Conservation (phyloP, 2,888 invertebrate genomes). For the Anarsia innoxiella region DNA sequence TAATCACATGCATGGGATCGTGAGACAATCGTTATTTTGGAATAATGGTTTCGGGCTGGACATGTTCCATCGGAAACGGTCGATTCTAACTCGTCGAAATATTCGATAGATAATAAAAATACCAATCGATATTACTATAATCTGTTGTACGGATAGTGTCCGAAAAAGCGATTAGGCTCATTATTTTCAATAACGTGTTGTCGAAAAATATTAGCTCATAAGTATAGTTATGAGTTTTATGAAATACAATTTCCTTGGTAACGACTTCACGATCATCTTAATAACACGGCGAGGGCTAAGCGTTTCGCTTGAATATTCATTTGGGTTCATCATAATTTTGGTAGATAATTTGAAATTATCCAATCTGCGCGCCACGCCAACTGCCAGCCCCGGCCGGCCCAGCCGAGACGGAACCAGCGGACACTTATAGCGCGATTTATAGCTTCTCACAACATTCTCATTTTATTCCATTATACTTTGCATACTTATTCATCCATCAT, state of each 20-base stretch:
- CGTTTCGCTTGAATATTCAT: conserved; percentile 73
- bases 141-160: conserved; percentile 14
- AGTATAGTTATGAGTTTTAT: conserved; percentile 71
- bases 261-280: conserved; percentile 71
- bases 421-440: conserved; percentile 38
- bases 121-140: conserved; percentile 30
- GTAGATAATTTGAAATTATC: conserved; percentile 68
- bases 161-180: conserved; percentile 31
- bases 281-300: conserved; percentile 63
- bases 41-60: conserved; percentile 7
- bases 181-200: conserved; percentile 65
- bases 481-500: neutral
- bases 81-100: conserved; percentile 6
- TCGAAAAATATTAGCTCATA: conserved; percentile 70
- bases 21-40: neutral
- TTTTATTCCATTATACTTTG: neutral
- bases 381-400: neutral
- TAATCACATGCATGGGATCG: no score
- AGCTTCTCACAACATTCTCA: conserved; percentile 34
- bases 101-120: conserved; percentile 17
- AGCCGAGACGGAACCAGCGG: neutral
- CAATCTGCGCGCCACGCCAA: conserved; percentile 37
- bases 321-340: conserved; percentile 67
- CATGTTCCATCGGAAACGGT: neutral
- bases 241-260: conserved; percentile 69